Conservation (phyloP, 2,797 vertebrate species). For the Pseudochirops corinnae region DNA sequence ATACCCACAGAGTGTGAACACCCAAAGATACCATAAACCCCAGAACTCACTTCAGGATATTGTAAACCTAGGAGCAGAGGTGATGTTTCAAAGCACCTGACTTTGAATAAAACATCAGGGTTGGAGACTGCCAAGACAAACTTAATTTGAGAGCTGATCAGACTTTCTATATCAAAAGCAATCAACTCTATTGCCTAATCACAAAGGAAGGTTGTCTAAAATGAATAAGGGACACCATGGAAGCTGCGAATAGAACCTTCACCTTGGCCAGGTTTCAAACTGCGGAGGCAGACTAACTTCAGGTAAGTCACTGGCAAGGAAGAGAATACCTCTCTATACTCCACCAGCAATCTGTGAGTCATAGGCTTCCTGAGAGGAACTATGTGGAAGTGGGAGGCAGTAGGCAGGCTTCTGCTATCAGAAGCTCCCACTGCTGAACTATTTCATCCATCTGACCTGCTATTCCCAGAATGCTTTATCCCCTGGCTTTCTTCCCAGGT, state of each 20-base stretch:
- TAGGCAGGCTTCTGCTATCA: constrained; percentile 39
- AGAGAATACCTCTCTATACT: constrained; percentile 13
- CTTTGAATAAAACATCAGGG: constrained; percentile 5
- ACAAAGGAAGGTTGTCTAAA: constrained; percentile 55
- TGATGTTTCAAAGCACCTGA: constrained; percentile 14
- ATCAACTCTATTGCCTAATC: constrained; percentile 20
- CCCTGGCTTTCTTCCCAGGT: constrained; percentile 36
- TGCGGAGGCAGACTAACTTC: constrained; percentile 52
- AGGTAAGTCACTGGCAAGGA: constrained; percentile 62
- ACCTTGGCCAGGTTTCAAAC: constrained; percentile 46
- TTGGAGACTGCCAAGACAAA: constrained; percentile 30
- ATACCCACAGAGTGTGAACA: constrained; percentile 15
- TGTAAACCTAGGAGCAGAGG: background rate
- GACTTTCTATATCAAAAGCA: background rate
- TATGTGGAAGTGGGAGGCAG: constrained; percentile 21
- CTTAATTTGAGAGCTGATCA: constrained; percentile 38
- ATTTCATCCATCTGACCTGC: constrained; percentile 29
- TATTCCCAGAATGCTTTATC: constrained; percentile 29
- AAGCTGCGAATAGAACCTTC: constrained; percentile 46
- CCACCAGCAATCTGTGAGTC: constrained; percentile 38
- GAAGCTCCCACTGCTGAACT: constrained; percentile 11
- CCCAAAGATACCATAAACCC: constrained; percentile 27
- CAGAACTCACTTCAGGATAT: background rate
- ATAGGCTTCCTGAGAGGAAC: constrained; percentile 17
- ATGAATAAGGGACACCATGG: constrained; percentile 27